A percentile compares a stretch with the other conserved stretches of the same genome.
phyloP scores from a whole-genome alignment of 2,797 vertebrate species.

The Karalla daura region DNA sequence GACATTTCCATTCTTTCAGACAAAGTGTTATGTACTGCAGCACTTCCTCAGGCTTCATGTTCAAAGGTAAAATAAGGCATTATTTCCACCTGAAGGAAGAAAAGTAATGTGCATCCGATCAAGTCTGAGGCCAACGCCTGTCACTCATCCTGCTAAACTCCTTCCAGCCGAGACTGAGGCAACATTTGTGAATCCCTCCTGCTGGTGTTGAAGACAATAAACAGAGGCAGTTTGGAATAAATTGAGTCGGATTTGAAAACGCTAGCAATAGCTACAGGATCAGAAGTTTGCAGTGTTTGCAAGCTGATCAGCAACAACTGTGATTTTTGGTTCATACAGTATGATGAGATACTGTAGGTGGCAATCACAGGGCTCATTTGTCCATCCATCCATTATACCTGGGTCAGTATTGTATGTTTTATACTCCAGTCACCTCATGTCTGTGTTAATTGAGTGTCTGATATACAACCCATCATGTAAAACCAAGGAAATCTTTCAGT shows the following conservation, averaged over 20 bases:
- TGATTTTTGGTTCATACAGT: no score
- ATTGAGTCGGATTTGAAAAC: background rate
- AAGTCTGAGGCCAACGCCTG: constrained; percentile 7
- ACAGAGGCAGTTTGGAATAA: constrained; percentile 5
- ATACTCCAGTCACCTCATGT: no score
- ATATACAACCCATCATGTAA: no score
- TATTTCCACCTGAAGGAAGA: background rate
- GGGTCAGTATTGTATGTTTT: no score
- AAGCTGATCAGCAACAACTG: constrained; percentile 11
- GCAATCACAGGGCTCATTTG: no score
- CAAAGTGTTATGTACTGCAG: constrained; percentile 16
- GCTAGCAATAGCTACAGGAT: constrained; percentile 1
- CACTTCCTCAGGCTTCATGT: background rate
- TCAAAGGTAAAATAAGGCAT: constrained; percentile 9
- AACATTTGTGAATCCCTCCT: constrained; percentile 7
- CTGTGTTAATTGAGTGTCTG: no score
- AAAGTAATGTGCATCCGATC: constrained; percentile 1
- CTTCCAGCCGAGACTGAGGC: background rate
- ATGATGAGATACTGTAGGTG: no score
- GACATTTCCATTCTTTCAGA: constrained; percentile 2
- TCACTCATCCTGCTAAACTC: constrained; percentile 28
- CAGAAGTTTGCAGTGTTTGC: background rate
- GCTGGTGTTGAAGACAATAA: constrained; percentile 1
- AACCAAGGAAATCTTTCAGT: no score
- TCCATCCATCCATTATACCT: no score